These are phyloP conservation scores for Tinamus major DNA, from an alignment of 2,797 vertebrate species.

Conservation along the genomic window DNA sequence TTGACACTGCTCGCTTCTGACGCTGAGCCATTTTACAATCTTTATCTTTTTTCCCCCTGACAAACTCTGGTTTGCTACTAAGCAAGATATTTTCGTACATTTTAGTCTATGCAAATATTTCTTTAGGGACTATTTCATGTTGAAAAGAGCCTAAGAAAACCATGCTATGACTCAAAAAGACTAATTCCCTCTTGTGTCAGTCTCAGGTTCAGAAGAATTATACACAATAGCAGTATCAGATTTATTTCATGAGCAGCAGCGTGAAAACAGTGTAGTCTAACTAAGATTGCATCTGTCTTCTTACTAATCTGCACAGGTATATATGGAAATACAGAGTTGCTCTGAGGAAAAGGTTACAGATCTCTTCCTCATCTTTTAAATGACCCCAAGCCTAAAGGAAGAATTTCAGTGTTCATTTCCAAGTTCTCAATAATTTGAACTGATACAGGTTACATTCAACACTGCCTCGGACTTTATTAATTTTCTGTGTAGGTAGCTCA, in stretches of 20 bases:
- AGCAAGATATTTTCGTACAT: not conserved
- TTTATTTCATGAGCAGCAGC: not conserved
- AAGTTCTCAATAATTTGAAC: not conserved
- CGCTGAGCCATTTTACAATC: not conserved
- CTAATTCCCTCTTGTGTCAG: not conserved
- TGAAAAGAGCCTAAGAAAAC: not conserved
- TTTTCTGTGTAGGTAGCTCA: not conserved
- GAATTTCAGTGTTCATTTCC: not conserved
- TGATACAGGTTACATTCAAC: not conserved
- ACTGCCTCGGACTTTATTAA: not conserved
- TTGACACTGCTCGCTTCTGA: not conserved
- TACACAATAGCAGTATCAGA: not conserved
- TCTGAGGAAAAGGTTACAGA: not conserved
- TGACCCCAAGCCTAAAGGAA: not conserved
- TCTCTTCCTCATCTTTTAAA: not conserved
- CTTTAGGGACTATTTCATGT: not conserved
- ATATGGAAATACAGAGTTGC: not conserved
- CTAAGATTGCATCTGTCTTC: not conserved
- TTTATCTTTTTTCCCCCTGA: not conserved
- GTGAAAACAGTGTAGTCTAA: not conserved
- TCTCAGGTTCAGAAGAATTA: not conserved
- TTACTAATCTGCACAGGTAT: not conserved
- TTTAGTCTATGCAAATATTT: not conserved
- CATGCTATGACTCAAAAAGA: not conserved
- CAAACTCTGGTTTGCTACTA: not conserved